Evolutionary conservation across 2,113 vertebrate species (phyloP), one percentile per base, ranked within the genome.

Genomic region (Regulus satrapa): DNA sequence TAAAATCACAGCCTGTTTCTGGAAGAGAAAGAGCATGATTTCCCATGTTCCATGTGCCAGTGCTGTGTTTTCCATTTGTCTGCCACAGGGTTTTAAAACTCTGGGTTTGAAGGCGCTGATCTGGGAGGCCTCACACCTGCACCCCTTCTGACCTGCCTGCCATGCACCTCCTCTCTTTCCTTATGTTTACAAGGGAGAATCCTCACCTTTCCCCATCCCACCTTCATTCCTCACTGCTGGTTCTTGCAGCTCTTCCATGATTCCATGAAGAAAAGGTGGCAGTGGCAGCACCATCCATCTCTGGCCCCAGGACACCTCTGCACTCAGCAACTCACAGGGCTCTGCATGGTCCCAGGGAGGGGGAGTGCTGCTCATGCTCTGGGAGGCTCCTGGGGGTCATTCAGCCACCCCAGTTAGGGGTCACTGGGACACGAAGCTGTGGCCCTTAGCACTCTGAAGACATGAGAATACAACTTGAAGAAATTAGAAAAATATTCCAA

Each of bases 31-130:
- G 63, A 40, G 3, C 10, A 25, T 10, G 19, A 31, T 51, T 71
- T 76, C 55, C 26, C 51, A 43, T 48, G 32, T 14, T 86, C 26
- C 18, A 4, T 0, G 1, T 76, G 38, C 41, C 67, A 66, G 25
- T 0, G 3, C 38, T 69, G 9, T 13, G 31, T 40, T 80, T 74
- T 46, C n/a, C 7, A 28, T 61, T 80, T 3, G 0, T 5, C 2
- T 86, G 51, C 51, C 6, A 1, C 55, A 34, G 29, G 18, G n/a
- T n/a, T n/a, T n/a, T n/a, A n/a, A n/a, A n/a, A 25, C 29, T 24
- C 55, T 72, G 43, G 63, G 41, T 83, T 73, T 54, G 62, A 73
- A 79, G 58, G 21, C 6, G 12, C 25, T 56, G 52, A 68, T 6
- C 28, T 78, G 38, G 18, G 66, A 82, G 10, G 21, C 18, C 14